These are phyloP conservation scores for Galerucella nymphaeae DNA, from an alignment of 2,888 invertebrate species.

Conservation along the genomic window DNA sequence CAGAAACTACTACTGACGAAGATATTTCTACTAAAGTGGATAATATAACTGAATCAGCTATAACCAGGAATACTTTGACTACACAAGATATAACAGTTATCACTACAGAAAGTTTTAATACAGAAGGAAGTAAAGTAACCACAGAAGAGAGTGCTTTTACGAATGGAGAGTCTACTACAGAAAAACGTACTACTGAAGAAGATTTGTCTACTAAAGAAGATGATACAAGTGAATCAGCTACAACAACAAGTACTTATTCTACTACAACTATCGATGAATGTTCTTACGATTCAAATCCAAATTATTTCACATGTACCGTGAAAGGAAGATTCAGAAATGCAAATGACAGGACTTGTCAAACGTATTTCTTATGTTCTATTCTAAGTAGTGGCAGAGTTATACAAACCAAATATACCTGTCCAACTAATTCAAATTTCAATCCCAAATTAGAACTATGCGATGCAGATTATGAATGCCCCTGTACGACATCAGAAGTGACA, in stretches of 20 bases:
- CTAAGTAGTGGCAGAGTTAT: slow-evolving; percentile 52
- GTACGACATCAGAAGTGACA: slow-evolving; percentile 20
- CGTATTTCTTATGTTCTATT: slow-evolving; percentile 49
- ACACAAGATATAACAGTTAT: background rate
- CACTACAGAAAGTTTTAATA: slow-evolving; percentile 6
- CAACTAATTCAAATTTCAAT: slow-evolving; percentile 47
- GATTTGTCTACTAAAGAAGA: background rate
- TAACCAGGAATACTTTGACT: slow-evolving; percentile 8
- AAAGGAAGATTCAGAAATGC: slow-evolving; percentile 65
- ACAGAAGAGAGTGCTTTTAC: background rate
- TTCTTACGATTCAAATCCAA: slow-evolving; percentile 11
- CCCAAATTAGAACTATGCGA: slow-evolving; percentile 46
- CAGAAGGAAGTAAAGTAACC: background rate
- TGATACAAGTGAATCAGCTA: background rate
- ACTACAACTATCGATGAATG: background rate
- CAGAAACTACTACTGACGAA: too few species aligned
- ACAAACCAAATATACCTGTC: slow-evolving; percentile 54
- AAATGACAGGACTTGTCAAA: slow-evolving; percentile 55
- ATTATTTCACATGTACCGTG: slow-evolving; percentile 49
- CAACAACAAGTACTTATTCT: background rate
- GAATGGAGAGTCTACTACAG: background rate
- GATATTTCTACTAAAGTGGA: too few species aligned
- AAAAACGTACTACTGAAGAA: background rate
- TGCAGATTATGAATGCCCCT: slow-evolving; percentile 62
- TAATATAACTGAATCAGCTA: background rate